Conservation (phyloP, 2,113 vertebrate species). For the Datnioides undecimradiatus region DNA sequence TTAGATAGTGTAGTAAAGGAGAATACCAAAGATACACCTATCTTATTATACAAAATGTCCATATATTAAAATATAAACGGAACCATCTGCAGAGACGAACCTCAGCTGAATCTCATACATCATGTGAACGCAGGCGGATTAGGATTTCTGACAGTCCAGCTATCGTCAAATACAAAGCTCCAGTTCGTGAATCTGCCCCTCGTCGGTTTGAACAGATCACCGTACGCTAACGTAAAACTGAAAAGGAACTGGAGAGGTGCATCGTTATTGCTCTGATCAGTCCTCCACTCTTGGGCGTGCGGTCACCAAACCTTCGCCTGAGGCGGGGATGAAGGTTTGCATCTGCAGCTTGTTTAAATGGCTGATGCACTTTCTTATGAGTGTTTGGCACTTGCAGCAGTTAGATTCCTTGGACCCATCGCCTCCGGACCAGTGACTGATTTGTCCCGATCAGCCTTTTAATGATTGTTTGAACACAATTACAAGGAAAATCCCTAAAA, state of each 20-base stretch:
- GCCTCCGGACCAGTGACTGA: not conserved
- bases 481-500: not conserved
- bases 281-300: not conserved
- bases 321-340: conserved; percentile 11
- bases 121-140: conserved; percentile 44
- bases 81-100: conserved; percentile 55
- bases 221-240: conserved; percentile 13
- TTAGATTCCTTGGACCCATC: not conserved
- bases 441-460: conserved; percentile 6
- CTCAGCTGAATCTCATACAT: conserved; percentile 33
- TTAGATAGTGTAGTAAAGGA: conserved; percentile 59
- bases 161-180: conserved; percentile 55
- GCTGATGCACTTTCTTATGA: not conserved
- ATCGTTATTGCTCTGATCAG: conserved; percentile 62
- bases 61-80: conserved; percentile 79
- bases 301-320: not conserved
- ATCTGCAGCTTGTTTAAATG: too few species aligned
- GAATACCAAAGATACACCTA: conserved; percentile 63
- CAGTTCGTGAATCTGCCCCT: conserved; percentile 20
- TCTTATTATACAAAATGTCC: conserved; percentile 70
- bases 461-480: conserved; percentile 71
- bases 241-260: conserved; percentile 3
- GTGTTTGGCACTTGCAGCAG: conserved; percentile 52
- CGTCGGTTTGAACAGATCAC: conserved; percentile 16
- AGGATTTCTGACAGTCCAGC: conserved; percentile 72